Percentiles rank a stretch among this genome's conserved stretches.
Evolutionary conservation across 2,113 vertebrate species (phyloP).

Genomic region (Arenaria interpres): DNA sequence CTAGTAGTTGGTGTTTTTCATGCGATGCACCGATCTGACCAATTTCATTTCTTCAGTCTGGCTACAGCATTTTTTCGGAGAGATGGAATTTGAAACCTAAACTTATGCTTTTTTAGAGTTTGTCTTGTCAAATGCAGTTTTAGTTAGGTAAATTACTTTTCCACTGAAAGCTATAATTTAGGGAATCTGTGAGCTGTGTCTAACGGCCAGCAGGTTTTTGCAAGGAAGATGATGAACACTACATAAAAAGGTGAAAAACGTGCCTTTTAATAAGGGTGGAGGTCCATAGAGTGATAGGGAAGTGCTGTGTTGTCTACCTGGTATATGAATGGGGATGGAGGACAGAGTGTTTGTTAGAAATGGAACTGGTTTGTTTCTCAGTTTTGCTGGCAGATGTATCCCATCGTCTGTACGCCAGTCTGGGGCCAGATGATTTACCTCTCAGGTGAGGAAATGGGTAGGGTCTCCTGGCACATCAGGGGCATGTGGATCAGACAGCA

Average conservation of each 20-base stretch:
- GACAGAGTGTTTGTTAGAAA: neutral
- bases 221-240: neutral
- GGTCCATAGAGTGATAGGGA: neutral
- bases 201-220: neutral
- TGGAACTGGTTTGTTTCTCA: neutral
- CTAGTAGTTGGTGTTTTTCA: neutral
- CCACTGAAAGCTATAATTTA: neutral
- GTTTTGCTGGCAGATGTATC: neutral
- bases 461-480: neutral
- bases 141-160: neutral
- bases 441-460: neutral
- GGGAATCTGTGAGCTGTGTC: neutral
- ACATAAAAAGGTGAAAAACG: neutral
- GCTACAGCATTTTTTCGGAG: neutral
- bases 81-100: neutral
- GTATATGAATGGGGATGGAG: neutral
- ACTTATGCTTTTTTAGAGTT: neutral
- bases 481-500: neutral
- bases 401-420: neutral
- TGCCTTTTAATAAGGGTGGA: neutral
- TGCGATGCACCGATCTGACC: accelerated
- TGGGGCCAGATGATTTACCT: neutral
- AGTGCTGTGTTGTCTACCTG: neutral
- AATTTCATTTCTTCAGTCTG: neutral
- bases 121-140: neutral